Conservation (phyloP, 2,113 vertebrate genomes). For the Alligator sinensis region DNA sequence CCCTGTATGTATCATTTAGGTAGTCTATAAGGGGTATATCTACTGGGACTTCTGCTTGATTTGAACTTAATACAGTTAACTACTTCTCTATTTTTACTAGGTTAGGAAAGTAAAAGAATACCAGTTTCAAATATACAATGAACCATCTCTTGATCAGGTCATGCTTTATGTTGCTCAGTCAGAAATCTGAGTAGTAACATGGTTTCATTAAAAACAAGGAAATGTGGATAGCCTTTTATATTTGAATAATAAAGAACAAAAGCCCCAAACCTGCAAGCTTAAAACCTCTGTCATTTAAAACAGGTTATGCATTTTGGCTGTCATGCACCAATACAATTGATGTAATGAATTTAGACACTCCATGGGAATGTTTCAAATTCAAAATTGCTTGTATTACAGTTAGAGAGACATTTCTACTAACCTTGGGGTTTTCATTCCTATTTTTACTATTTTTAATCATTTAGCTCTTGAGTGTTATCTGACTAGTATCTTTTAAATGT, state of each 20-base stretch:
- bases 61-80: too few species aligned
- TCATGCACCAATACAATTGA: background rate
- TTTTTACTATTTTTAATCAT: background rate
- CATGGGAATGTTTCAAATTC: fast-evolving
- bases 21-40: too few species aligned
- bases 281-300: too few species aligned
- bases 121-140: fast-evolving
- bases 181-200: background rate
- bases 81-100: background rate
- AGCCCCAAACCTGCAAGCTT: too few species aligned
- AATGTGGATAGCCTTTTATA: background rate
- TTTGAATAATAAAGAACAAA: background rate
- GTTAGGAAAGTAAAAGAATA: background rate
- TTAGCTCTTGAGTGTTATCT: fast-evolving
- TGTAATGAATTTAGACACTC: background rate
- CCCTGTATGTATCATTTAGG: too few species aligned
- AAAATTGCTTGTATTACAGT: background rate
- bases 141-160: background rate
- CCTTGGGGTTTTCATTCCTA: background rate
- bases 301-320: too few species aligned
- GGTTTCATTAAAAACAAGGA: background rate
- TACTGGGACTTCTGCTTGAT: too few species aligned
- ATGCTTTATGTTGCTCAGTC: fast-evolving
- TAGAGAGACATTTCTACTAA: background rate
- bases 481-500: background rate